Conservation (phyloP, 1,140 invertebrate species). For the Drosophila seguyi region DNA sequence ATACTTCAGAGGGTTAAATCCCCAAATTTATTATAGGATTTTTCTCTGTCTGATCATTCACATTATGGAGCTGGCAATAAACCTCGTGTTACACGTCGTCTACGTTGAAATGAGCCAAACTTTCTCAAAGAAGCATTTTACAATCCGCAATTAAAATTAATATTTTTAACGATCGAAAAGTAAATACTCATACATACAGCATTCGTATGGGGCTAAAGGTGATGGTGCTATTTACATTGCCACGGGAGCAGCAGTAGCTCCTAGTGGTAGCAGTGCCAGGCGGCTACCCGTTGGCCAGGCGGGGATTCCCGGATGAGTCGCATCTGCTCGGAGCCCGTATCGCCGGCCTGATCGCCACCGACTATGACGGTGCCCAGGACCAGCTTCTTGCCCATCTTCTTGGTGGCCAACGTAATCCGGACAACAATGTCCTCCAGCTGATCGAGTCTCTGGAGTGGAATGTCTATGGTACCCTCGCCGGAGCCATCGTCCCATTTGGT, state of each 20-base stretch:
- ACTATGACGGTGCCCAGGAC: constrained; percentile 79
- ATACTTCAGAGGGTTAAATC: not conserved
- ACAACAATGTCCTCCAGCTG: constrained; percentile 71
- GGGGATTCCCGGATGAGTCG: constrained; percentile 51
- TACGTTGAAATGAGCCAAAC: constrained; percentile 46
- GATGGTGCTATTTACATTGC: constrained; percentile 42
- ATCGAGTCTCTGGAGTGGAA: constrained; percentile 64
- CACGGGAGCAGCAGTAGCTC: constrained; percentile 5
- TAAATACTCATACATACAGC: constrained; percentile 28
- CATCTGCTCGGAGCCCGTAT: constrained; percentile 65
- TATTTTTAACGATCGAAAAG: constrained; percentile 45
- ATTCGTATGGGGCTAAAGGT: constrained; percentile 15
- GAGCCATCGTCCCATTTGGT: constrained; percentile 87
- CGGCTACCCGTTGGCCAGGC: constrained; percentile 64
- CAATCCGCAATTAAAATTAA: constrained; percentile 55
- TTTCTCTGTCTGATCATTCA: constrained; percentile 10
- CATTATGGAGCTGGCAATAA: constrained; percentile 38
- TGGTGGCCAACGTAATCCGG: constrained; percentile 74
- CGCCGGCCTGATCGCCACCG: constrained; percentile 41
- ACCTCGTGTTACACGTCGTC: constrained; percentile 38
- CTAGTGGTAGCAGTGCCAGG: constrained; percentile 75
- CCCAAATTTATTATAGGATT: not conserved
- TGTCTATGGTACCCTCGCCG: constrained; percentile 77
- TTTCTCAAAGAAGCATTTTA: constrained; percentile 44
- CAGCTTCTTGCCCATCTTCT: constrained; percentile 87